A percentile compares a stretch with the other conserved stretches of the same genome.
Evolutionary conservation across 2,888 invertebrate genomes (phyloP).

Genomic region (Tanypteryx hageni): DNA sequence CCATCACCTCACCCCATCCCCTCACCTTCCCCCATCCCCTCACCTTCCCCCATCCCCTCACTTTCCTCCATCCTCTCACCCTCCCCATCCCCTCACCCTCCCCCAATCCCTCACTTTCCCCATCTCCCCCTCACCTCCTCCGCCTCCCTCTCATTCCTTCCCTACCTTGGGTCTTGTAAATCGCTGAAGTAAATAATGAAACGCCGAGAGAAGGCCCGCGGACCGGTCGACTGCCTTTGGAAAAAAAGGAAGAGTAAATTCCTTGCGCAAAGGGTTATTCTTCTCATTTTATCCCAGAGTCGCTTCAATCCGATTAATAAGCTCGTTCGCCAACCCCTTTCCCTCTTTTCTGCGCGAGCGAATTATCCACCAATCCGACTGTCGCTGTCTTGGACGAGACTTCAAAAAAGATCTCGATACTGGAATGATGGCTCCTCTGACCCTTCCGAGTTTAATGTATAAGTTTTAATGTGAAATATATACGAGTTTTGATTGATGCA

Average conservation of each 20-base stretch:
- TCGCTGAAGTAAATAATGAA: slow-evolving; percentile 21
- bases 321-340: neutral
- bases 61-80: too few species aligned
- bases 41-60: too few species aligned
- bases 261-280: neutral
- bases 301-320: neutral
- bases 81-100: too few species aligned
- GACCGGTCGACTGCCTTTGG: neutral
- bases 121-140: neutral
- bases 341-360: neutral
- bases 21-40: neutral
- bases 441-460: too few species aligned
- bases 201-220: neutral
- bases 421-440: too few species aligned
- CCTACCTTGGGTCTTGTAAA: neutral
- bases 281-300: neutral
- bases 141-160: neutral
- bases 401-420: too few species aligned
- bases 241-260: neutral
- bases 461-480: too few species aligned
- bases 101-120: too few species aligned
- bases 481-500: too few species aligned
- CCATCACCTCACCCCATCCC: neutral
- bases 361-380: too few species aligned
- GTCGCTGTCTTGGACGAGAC: too few species aligned